phyloP scores from a whole-genome alignment of 2,888 invertebrate genomes.

The Coecobrya sp. region DNA sequence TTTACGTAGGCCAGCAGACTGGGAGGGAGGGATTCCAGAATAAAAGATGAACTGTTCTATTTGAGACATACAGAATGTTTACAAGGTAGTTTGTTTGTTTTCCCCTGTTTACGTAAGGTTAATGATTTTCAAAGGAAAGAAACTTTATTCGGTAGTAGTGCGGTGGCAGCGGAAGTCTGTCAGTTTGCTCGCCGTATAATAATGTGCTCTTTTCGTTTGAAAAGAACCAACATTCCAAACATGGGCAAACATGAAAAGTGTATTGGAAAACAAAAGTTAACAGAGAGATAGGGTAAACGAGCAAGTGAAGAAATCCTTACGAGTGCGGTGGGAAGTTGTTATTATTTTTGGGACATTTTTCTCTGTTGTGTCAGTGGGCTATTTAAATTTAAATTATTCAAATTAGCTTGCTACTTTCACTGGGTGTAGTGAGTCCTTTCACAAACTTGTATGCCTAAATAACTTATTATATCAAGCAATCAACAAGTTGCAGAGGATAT shows the following conservation, averaged over 20 bases:
- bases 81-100: conserved; percentile 4
- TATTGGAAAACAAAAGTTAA: neutral
- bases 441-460: too few relatives aligned
- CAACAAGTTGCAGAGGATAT: neutral
- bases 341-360: too few relatives aligned
- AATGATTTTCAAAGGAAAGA: neutral
- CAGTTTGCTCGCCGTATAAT: neutral
- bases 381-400: too few relatives aligned
- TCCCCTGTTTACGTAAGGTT: neutral
- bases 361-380: too few relatives aligned
- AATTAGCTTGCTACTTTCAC: too few relatives aligned
- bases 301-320: neutral
- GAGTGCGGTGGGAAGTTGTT: neutral
- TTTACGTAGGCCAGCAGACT: too few relatives aligned
- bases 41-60: too few relatives aligned
- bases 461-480: neutral
- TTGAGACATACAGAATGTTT: neutral
- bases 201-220: neutral
- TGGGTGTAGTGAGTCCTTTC: too few relatives aligned
- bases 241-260: neutral
- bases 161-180: neutral
- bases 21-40: too few relatives aligned
- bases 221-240: neutral
- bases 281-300: neutral
- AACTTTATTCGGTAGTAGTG: neutral